Conservation (phyloP, 1,140 invertebrate genomes). For the Aethina tumida region DNA sequence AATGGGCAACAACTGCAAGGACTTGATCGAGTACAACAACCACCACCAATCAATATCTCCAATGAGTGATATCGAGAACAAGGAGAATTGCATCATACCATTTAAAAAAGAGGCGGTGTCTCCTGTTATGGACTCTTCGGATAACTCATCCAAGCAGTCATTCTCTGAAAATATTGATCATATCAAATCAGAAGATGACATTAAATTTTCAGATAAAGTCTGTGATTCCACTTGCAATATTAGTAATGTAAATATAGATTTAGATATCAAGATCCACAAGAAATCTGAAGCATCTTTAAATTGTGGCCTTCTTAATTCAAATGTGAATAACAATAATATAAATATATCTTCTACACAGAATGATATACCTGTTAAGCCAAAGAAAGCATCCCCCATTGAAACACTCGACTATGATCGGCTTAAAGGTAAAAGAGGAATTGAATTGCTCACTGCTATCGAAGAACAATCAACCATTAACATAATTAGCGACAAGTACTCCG, state of each 20-base stretch:
- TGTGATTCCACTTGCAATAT: slow-evolving; percentile 25
- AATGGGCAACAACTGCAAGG: too few species aligned
- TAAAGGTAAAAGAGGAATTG: slow-evolving; percentile 27
- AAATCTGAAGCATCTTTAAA: slow-evolving; percentile 13
- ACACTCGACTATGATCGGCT: slow-evolving; percentile 24
- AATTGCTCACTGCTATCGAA: slow-evolving; percentile 30
- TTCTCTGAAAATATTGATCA: slow-evolving; percentile 5
- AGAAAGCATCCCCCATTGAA: slow-evolving; percentile 21
- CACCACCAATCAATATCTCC: slow-evolving; percentile 9
- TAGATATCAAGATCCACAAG: slow-evolving; percentile 16
- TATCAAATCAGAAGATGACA: slow-evolving; percentile 8
- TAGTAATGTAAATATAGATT: slow-evolving; percentile 16
- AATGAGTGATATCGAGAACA: slow-evolving; percentile 10
- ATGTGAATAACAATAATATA: slow-evolving; percentile 9
- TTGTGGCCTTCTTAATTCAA: slow-evolving; percentile 17
- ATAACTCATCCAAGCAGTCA: slow-evolving; percentile 9
- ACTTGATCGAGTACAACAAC: not conserved
- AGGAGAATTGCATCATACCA: slow-evolving; percentile 6
- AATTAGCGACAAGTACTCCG: slow-evolving; percentile 19
- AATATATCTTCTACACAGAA: slow-evolving; percentile 6
- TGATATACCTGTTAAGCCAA: slow-evolving; percentile 13
- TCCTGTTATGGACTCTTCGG: slow-evolving; percentile 8
- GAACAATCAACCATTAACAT: slow-evolving; percentile 26
- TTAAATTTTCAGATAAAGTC: slow-evolving; percentile 16
- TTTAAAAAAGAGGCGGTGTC: slow-evolving; percentile 4